Evolutionary conservation across 2,113 vertebrate species (phyloP), one percentile per base, ranked within the genome.

Genomic region (Formicarius rufipectus): DNA sequence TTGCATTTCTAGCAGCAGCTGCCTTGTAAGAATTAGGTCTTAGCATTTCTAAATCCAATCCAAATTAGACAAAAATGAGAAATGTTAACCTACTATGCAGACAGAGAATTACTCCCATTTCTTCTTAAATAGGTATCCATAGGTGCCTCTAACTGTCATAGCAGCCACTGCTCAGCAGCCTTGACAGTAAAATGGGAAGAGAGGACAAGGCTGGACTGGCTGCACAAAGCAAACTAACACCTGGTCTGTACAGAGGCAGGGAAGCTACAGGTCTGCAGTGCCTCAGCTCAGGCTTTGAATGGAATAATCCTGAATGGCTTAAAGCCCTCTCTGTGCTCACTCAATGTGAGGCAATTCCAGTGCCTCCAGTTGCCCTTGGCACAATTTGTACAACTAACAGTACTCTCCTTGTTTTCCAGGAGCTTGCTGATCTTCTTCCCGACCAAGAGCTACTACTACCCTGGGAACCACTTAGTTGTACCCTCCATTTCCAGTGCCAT

Each of bases 281-380:
- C 49, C 72, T 60, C 27, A 10, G 86, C 79, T 33, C 60, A 40
- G 71, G 58, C 49, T 80, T 56, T 2, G 6, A 44, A 28, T 12
- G 23, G 21, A 73, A 31, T 11, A 33, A 8, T 52, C 30, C 2
- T 40, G 39, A 33, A 20, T 20, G 22, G 7, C 23, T 84, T 12
- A 28, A 77, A 86, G 31, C 21, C 9, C 14, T 25, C 42, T 49
- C 67, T 73, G 49, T 47, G 49, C 49, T 82, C 33, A 1, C 60
- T 67, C 1, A 0, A 2, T 10, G 8, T 35, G 60, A 45, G 28
- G 19, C 4, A 27, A 4, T n/a, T 42, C 47, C 18, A 25, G 24
- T 28, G 20, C 35, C 59, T 39, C 20, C 39, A 7, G 7, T 21
- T 52, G 21, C 58, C 44, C 52, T 59, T 1, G 13, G 52, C 52